These are phyloP conservation scores for Mercenaria mercenaria DNA, from an alignment of 1,140 invertebrate genomes.

Conservation along the genomic window DNA sequence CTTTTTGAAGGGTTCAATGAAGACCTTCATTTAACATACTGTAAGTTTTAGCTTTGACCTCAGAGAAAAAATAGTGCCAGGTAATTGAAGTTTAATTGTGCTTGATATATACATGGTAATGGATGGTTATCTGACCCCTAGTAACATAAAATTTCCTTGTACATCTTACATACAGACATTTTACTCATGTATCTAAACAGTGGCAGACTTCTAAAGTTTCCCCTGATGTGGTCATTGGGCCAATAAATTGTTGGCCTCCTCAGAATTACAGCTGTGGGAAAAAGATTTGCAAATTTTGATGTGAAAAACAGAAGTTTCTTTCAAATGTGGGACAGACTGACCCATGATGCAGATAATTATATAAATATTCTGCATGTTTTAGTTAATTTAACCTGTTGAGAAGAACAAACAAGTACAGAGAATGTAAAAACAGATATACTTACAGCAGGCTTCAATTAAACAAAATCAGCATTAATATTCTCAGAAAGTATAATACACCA, in stretches of 20 bases:
- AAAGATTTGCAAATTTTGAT: neutral
- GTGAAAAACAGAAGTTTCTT: neutral
- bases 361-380: neutral
- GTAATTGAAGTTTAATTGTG: constrained; percentile 19
- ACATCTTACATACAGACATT: neutral
- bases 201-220: neutral
- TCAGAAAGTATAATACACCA: too few species aligned
- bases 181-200: neutral
- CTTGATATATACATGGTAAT: constrained; percentile 18
- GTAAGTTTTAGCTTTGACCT: neutral
- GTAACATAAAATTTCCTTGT: constrained; percentile 8
- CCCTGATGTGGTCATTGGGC: neutral
- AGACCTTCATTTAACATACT: too few species aligned
- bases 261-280: neutral
- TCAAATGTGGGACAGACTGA: neutral
- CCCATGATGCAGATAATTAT: neutral
- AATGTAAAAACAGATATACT: too few species aligned
- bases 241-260: neutral
- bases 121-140: neutral
- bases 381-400: neutral
- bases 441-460: too few species aligned
- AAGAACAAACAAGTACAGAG: too few species aligned
- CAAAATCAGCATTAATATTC: too few species aligned
- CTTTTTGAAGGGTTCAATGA: too few species aligned
- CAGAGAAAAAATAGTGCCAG: neutral